phyloP scores from a whole-genome alignment of 1,140 invertebrate genomes.

The Drosophila yakuba region DNA sequence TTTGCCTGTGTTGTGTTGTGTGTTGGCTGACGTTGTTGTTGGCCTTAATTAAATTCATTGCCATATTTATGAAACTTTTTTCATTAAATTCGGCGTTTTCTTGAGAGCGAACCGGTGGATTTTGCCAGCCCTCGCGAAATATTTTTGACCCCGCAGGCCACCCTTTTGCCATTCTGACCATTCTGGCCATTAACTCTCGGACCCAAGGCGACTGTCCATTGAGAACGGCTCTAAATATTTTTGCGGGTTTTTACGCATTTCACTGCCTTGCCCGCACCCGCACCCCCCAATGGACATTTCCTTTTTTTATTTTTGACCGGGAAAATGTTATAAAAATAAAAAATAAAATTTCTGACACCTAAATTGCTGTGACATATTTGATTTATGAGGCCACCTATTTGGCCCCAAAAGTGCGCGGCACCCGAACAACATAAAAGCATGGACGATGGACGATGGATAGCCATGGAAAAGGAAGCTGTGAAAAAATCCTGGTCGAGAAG shows the following conservation, averaged over 20 bases:
- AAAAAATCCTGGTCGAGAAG: constrained; percentile 48
- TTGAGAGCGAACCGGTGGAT: constrained; percentile 47
- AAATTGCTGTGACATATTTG: constrained; percentile 84
- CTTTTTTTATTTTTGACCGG: constrained; percentile 26
- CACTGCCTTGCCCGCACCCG: constrained; percentile 6
- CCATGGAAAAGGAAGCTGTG: constrained; percentile 39
- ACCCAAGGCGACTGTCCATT: constrained; percentile 51
- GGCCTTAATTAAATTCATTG: constrained; percentile 82
- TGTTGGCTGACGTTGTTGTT: constrained; percentile 39
- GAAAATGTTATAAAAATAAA: constrained; percentile 78
- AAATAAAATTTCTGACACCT: constrained; percentile 81
- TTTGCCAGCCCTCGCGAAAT: constrained; percentile 45
- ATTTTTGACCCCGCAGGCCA: constrained; percentile 58
- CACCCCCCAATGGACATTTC: constrained; percentile 16
- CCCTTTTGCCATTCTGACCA: constrained; percentile 8
- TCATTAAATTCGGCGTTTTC: constrained; percentile 79
- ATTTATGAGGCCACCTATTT: constrained; percentile 83
- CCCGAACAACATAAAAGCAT: constrained; percentile 52
- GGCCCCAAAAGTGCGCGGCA: constrained; percentile 69
- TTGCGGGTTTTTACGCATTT: constrained; percentile 76
- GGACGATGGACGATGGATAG: constrained; percentile 47
- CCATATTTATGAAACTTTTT: constrained; percentile 84
- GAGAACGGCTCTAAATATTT: constrained; percentile 57
- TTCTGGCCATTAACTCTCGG: constrained; percentile 25
- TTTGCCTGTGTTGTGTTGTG: constrained; percentile 30